These are phyloP conservation scores for Phanerotoma sp. DNA, from an alignment of 2,888 invertebrate species.

Conservation along the genomic window DNA sequence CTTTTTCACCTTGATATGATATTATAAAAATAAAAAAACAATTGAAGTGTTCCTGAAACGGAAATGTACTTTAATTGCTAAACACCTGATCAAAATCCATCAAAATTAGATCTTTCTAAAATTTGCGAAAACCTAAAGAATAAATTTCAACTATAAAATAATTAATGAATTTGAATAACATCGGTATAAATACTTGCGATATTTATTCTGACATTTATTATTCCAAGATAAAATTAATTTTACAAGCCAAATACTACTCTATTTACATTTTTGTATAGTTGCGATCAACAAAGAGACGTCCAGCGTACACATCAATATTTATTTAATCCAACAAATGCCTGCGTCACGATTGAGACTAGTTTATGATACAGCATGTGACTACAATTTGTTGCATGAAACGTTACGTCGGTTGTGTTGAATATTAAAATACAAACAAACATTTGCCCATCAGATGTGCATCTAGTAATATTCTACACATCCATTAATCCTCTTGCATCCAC, in stretches of 20 bases:
- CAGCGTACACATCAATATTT: conserved; percentile 55
- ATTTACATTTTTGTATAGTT: neutral
- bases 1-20: neutral
- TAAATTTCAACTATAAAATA: no score
- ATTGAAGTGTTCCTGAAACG: no score
- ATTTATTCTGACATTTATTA: no score
- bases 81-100: no score
- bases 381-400: conserved; percentile 1
- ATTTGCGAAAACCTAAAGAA: no score
- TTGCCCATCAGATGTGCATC: conserved; percentile 9
- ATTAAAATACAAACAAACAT: conserved; percentile 5
- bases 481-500: neutral
- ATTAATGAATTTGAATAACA: no score
- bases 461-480: conserved; percentile 13
- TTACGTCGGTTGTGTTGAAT: no score
- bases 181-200: no score
- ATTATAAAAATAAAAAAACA: neutral
- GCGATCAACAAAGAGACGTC: conserved; percentile 51
- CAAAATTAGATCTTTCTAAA: no score
- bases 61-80: no score
- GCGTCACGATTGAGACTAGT: conserved; percentile 53
- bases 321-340: conserved; percentile 52
- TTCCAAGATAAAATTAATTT: no score
- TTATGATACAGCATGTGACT: conserved; percentile 47
- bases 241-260: no score